phyloP scores from a whole-genome alignment of 2,888 invertebrate species.

The Thelaira solivaga region DNA sequence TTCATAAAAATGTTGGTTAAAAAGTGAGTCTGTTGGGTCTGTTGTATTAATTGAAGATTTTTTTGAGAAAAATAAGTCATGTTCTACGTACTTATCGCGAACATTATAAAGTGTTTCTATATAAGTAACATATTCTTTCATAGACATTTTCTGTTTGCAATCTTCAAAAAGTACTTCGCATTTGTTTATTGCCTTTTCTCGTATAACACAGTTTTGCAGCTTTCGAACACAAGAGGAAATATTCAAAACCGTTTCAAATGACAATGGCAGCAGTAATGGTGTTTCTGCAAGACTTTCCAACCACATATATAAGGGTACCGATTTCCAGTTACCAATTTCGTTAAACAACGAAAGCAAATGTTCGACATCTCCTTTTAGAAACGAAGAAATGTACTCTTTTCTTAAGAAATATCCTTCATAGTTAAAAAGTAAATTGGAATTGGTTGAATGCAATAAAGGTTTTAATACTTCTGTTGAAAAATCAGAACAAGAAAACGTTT shows the following conservation, averaged over 20 bases:
- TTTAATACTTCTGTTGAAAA: slow-evolving; percentile 63
- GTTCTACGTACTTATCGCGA: slow-evolving; percentile 62
- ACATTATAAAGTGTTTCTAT: slow-evolving; percentile 69
- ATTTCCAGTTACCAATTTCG: slow-evolving; percentile 69
- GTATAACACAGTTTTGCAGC: slow-evolving; percentile 67
- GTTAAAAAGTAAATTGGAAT: slow-evolving; percentile 71
- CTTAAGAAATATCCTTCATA: slow-evolving; percentile 64
- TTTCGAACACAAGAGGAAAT: slow-evolving; percentile 66
- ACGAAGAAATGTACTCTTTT: slow-evolving; percentile 39
- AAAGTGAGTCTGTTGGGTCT: not conserved
- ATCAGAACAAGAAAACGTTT: slow-evolving; percentile 60
- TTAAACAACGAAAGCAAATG: slow-evolving; percentile 54
- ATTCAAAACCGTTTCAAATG: slow-evolving; percentile 63
- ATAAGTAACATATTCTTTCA: slow-evolving; percentile 68
- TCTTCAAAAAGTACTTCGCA: slow-evolving; percentile 63
- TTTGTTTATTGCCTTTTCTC: slow-evolving; percentile 54
- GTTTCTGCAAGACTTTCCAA: slow-evolving; percentile 55
- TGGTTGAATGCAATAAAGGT: slow-evolving; percentile 69
- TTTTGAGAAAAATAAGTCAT: slow-evolving; percentile 31
- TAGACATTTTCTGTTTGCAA: slow-evolving; percentile 62
- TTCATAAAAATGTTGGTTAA: slow-evolving; percentile 61
- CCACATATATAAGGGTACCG: slow-evolving; percentile 71
- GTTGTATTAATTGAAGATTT: not conserved
- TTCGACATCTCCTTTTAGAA: slow-evolving; percentile 56
- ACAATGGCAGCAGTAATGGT: not conserved